Base-by-base conservation (phyloP, 2,113 vertebrate species). In the Zosterops japonicus region DNA sequence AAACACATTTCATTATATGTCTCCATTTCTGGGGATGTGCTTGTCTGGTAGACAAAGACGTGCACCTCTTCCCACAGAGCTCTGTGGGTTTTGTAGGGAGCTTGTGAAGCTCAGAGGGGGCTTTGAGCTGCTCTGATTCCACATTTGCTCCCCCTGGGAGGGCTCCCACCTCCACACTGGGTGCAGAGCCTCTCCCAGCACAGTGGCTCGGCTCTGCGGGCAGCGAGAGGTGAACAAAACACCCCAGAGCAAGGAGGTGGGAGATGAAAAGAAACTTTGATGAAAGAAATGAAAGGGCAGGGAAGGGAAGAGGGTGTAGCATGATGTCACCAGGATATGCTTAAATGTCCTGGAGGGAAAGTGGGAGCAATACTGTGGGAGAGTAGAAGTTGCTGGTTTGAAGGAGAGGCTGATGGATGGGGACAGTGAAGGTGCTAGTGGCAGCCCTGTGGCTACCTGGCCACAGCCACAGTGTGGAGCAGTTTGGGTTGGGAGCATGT, bases 261-360 rank as follows among this genome's bases (percentile, higher is more conserved):
- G 87, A 78, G 77, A 67, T 70, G 60, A 77, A 95, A 95, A 74
- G 88, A 36, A 84, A 60, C 86, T 88, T 93, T 50, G 53, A 86
- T 78, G 46, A 50, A 28, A 57, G 60, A 81, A 80, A 90, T 36
- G 52, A 80, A 83, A 79, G 35, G 44, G 53, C 42, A 68, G 44
- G 72, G 76, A 74, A 47, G 49, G 25, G 35, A 56, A 84, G 55
- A 9, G 18, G 41, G 41, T 2, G 57, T 61, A 81, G 59, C 2
- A 3, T 6, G 5, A 19, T 39, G 22, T 53, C 25, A 0, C 41
- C 14, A 23, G 57, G 71, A 74, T 55, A 8, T 60, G 49, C 36
- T 57, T 29, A 81, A 52, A 84, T 28, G 17, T 90, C 24, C 49
- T 5, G 6, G 33, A 55, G 64, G 39, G 74, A 77, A 89, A 88